Base-by-base conservation (phyloP, 2,797 vertebrate genomes). In the Crypturellus tataupa region DNA sequence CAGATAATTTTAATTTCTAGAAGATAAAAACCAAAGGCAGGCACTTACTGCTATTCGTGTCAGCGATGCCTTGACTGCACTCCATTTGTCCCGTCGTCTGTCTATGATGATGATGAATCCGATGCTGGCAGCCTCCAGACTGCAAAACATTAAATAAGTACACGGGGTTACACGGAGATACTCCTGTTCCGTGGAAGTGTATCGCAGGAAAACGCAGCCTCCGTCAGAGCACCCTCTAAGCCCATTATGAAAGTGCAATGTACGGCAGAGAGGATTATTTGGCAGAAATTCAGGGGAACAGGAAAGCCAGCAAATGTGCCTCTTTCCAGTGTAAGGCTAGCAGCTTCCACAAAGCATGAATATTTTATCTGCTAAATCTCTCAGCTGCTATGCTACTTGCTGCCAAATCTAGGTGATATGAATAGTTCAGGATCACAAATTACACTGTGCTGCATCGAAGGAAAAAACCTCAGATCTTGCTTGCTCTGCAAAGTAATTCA, bases 11-110 rank as follows among this genome's bases (percentile, higher is more conserved):
- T 69, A 47, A 72, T 94, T 91, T 88, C 63, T 51, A 68, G 47
- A 60, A 64, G 51, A 60, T 25, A 70, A 72, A 58, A 51, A 72
- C 64, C 20, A 75, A 87, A 87, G 87, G 51, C 35, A 67, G 87
- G 39, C 91, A 98, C 96, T 98, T 97, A 99, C 99, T 93, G 99
- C 99, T 69, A 99, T 99, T 90, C 99, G 98, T 78, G 98, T 98
- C 62, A 99, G 97, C 46, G 99, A 99, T 56, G 99, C 98, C 95
- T 99, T 99, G 55, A 99, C 98, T 9, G 99, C 98, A 46, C 98
- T 99, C 99, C 99, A 99, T 98, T 99, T 99, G 98, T 99, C 99
- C 96, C 98, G 98, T 86, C 99, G 97, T 69, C 99, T 98, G 98
- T 99, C 99, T 5, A 99, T 99, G 92, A 99, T 98, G 92, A 99